Percentiles rank a stretch among this genome's conserved stretches.
These are phyloP conservation scores for Thermophis baileyi DNA, from an alignment of 2,113 vertebrate species.

Conservation along the genomic window DNA sequence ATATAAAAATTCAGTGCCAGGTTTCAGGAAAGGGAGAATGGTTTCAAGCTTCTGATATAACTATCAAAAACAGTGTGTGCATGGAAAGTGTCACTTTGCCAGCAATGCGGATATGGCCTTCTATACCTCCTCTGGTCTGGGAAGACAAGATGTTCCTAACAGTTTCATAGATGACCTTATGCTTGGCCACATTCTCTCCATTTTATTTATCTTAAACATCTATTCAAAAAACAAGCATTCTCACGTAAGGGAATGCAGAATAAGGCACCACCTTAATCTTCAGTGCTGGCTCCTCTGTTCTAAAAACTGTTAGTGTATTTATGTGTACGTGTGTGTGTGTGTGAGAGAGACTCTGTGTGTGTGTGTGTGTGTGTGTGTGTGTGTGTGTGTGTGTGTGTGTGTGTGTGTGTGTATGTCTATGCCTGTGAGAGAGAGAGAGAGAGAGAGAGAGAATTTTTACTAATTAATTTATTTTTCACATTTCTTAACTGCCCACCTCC, in stretches of 20 bases:
- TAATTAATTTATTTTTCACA: background rate
- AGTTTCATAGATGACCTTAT: background rate
- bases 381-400: too few relatives aligned
- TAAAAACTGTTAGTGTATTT: background rate
- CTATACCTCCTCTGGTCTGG: background rate
- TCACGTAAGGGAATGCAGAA: background rate
- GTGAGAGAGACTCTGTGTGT: background rate
- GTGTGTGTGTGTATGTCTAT: too few relatives aligned
- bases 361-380: background rate
- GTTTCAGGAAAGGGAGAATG: background rate
- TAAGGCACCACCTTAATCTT: background rate
- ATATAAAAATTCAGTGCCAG: background rate
- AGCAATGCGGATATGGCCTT: background rate
- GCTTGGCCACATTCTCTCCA: constrained; percentile 4
- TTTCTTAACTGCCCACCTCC: background rate
- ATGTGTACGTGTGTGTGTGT: background rate
- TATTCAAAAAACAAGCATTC: constrained; percentile 1
- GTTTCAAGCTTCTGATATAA: background rate
- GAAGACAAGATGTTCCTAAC: constrained; percentile 2
- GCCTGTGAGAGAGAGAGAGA: background rate
- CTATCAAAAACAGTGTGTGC: background rate
- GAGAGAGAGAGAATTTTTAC: background rate
- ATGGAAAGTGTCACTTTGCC: background rate
- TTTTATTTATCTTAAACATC: constrained; percentile 1
- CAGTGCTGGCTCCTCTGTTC: background rate